Conservation (phyloP, 2,888 invertebrate genomes). For the Cabera pusaria region DNA sequence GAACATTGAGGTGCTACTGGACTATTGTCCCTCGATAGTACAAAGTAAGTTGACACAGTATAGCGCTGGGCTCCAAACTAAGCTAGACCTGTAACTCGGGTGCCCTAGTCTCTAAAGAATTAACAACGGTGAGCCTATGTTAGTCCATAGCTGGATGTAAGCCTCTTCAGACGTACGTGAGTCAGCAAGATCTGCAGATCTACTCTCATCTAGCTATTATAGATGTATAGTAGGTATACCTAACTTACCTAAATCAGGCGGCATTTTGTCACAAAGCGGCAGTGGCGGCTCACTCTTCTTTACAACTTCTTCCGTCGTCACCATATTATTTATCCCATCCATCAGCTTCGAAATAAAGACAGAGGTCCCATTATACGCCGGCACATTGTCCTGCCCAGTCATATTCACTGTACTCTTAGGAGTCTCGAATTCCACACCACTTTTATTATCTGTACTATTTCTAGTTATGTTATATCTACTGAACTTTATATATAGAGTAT, state of each 20-base stretch:
- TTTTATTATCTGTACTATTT: slow-evolving; percentile 29
- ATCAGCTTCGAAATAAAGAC: slow-evolving; percentile 56
- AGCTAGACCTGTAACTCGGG: too few species aligned
- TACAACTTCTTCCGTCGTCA: slow-evolving; percentile 52
- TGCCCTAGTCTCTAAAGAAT: too few species aligned
- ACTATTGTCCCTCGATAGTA: too few species aligned
- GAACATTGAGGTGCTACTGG: too few species aligned
- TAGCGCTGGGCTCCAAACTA: too few species aligned
- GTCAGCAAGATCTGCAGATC: too few species aligned
- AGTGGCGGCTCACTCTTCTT: slow-evolving; percentile 50
- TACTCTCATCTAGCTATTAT: too few species aligned
- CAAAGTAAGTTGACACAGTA: too few species aligned
- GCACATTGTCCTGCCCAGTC: slow-evolving; percentile 18
- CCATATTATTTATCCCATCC: slow-evolving; percentile 53
- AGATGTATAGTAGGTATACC: too few species aligned
- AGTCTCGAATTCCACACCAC: slow-evolving; percentile 33
- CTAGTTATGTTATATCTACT: slow-evolving; percentile 30
- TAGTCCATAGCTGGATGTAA: too few species aligned
- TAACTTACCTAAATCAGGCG: slow-evolving; percentile 86
- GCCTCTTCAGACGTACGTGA: too few species aligned
- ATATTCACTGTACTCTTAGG: slow-evolving; percentile 38
- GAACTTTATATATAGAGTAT: slow-evolving; percentile 23
- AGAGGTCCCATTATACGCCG: slow-evolving; percentile 36
- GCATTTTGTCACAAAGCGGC: slow-evolving; percentile 83
- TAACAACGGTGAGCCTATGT: too few species aligned